Percentiles rank a stretch among this genome's conserved stretches.
Evolutionary conservation across 1,140 invertebrate species (phyloP).

Genomic region (Pachyrhynchus sulphureomaculatus): DNA sequence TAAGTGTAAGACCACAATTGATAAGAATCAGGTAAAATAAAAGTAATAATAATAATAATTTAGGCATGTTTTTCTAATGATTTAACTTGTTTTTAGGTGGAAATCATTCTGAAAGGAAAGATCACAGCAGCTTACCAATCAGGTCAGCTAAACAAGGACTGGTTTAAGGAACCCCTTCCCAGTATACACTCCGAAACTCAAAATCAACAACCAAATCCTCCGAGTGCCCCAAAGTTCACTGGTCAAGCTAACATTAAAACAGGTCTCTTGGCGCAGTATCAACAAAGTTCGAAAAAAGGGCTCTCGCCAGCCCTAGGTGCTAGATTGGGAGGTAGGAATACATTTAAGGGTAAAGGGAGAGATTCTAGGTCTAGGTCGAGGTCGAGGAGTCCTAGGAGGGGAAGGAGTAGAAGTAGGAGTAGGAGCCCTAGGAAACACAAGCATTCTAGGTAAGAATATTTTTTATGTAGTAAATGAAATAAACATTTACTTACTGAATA

Average conservation of each 20-base stretch:
- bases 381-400: constrained; percentile 52
- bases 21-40: constrained; percentile 76
- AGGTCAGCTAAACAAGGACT: constrained; percentile 84
- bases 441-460: constrained; percentile 22
- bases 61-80: no score
- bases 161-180: constrained; percentile 88
- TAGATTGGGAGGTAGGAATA: constrained; percentile 55
- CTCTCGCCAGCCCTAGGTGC: constrained; percentile 59
- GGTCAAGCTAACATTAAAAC: constrained; percentile 56
- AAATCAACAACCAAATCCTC: constrained; percentile 47
- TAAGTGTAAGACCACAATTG: constrained; percentile 80
- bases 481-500: no score
- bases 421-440: constrained; percentile 31
- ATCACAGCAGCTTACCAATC: constrained; percentile 85
- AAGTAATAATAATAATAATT: no score
- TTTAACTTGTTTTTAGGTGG: constrained; percentile 63
- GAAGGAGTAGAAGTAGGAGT: constrained; percentile 57
- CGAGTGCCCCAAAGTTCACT: constrained; percentile 50
- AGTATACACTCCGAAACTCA: constrained; percentile 70
- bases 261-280: constrained; percentile 56
- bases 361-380: constrained; percentile 48
- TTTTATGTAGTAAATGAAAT: not conserved
- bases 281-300: constrained; percentile 51
- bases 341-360: constrained; percentile 46
- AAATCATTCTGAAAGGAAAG: constrained; percentile 90